phyloP scores from a whole-genome alignment of 2,888 invertebrate species.

The Rhagophthalmus giganteus region DNA sequence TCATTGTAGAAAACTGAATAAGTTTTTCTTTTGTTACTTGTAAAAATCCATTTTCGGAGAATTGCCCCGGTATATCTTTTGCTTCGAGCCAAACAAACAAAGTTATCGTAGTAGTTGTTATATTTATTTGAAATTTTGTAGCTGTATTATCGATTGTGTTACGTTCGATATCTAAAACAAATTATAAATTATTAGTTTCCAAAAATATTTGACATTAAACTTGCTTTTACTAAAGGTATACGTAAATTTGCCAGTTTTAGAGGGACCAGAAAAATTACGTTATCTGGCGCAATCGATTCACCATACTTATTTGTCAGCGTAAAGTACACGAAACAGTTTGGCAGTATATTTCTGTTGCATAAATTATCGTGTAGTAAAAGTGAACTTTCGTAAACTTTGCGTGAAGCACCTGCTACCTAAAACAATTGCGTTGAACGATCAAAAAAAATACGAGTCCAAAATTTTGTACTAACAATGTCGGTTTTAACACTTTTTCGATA shows the following conservation, averaged over 20 bases:
- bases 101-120: conserved; percentile 60
- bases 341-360: background rate
- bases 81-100: conserved; percentile 73
- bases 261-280: conserved; percentile 67
- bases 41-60: conserved; percentile 76
- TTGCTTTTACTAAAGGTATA: too few relatives aligned
- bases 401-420: conserved; percentile 45
- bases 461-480: conserved; percentile 14
- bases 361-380: background rate
- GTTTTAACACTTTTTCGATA: conserved; percentile 1
- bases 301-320: conserved; percentile 57
- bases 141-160: conserved; percentile 28
- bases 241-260: conserved; percentile 60
- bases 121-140: conserved; percentile 46
- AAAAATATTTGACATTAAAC: too few relatives aligned
- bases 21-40: conserved; percentile 40
- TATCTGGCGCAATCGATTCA: conserved; percentile 61
- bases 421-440: conserved; percentile 20
- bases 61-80: conserved; percentile 61
- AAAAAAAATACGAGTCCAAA: background rate
- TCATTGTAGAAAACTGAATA: conserved; percentile 41
- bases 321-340: conserved; percentile 54
- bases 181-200: conserved; percentile 52
- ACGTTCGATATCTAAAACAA: conserved; percentile 39
- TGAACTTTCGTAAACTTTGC: background rate